Evolutionary conservation across 2,797 vertebrate species (phyloP).

Genomic region (Rhinichthys osculus): DNA sequence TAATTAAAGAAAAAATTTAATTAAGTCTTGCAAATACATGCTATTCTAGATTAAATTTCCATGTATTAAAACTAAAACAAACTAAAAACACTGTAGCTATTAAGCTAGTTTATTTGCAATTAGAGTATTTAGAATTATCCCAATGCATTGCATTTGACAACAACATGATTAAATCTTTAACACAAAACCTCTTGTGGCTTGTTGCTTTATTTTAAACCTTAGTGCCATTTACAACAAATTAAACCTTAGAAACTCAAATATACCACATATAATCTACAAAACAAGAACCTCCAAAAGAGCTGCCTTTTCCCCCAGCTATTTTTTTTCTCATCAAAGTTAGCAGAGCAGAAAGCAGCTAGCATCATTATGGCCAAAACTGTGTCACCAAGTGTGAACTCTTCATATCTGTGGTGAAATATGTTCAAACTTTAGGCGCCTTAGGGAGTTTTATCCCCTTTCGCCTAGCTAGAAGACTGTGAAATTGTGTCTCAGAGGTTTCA

Average conservation of each 20-base stretch:
- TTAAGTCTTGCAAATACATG: slow-evolving; percentile 50
- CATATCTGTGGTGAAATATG: not conserved
- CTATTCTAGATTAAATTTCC: not conserved
- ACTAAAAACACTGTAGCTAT: not conserved
- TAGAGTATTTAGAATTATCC: no score
- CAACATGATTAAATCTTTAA: not conserved
- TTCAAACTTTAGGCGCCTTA: slow-evolving; percentile 26
- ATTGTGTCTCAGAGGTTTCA: slow-evolving; percentile 38
- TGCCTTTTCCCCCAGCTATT: not conserved
- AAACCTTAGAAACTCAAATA: not conserved
- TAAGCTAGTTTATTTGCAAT: not conserved
- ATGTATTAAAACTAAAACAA: no score
- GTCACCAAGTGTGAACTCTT: slow-evolving; percentile 6
- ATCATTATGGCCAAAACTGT: slow-evolving; percentile 22
- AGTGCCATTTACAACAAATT: not conserved
- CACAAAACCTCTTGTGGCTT: not conserved
- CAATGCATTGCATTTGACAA: not conserved
- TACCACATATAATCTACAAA: not conserved
- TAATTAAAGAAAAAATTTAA: slow-evolving; percentile 54
- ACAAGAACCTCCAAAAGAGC: not conserved
- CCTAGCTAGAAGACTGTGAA: slow-evolving; percentile 30
- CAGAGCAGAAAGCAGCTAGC: not conserved
- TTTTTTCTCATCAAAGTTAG: slow-evolving; percentile 31
- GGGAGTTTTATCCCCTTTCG: slow-evolving; percentile 15
- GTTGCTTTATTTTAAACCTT: not conserved